A percentile compares a stretch with the other conserved stretches of the same genome.
These are phyloP conservation scores for Tubiluchus corallicola DNA, from an alignment of 2,888 invertebrate species.

Conservation along the genomic window DNA sequence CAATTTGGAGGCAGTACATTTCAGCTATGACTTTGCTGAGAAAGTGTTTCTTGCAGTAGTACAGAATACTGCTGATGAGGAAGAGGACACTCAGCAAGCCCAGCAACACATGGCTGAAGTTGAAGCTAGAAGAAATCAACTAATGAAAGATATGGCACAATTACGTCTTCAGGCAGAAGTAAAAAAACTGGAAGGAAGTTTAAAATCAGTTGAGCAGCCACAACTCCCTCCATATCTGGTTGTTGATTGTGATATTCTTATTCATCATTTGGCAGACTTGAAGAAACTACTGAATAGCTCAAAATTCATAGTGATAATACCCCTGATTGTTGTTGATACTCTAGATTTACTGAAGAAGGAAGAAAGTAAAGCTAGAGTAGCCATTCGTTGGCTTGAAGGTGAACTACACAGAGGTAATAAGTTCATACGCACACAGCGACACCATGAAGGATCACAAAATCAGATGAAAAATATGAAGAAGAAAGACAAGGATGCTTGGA, in stretches of 20 bases:
- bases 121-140: too few relatives aligned
- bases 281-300: conserved; percentile 62
- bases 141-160: too few relatives aligned
- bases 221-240: conserved; percentile 62
- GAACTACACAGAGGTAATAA: conserved; percentile 71
- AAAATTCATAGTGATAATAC: conserved; percentile 70
- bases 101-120: too few relatives aligned
- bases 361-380: conserved; percentile 63
- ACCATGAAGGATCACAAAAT: conserved; percentile 54
- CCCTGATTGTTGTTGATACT: conserved; percentile 65
- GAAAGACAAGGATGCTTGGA: conserved; percentile 49
- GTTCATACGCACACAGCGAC: conserved; percentile 65
- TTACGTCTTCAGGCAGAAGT: conserved; percentile 59
- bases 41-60: too few relatives aligned
- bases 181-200: conserved; percentile 49
- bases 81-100: too few relatives aligned
- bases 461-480: conserved; percentile 55
- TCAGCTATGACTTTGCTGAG: too few relatives aligned
- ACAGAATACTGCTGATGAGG: too few relatives aligned
- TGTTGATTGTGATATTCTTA: conserved; percentile 61
- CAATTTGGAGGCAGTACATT: too few relatives aligned
- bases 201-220: conserved; percentile 20
- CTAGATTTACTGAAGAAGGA: conserved; percentile 71
- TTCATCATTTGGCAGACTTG: conserved; percentile 52
- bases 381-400: conserved; percentile 76